Conservation (phyloP, 2,797 vertebrate species). For the Poecilia wingei region DNA sequence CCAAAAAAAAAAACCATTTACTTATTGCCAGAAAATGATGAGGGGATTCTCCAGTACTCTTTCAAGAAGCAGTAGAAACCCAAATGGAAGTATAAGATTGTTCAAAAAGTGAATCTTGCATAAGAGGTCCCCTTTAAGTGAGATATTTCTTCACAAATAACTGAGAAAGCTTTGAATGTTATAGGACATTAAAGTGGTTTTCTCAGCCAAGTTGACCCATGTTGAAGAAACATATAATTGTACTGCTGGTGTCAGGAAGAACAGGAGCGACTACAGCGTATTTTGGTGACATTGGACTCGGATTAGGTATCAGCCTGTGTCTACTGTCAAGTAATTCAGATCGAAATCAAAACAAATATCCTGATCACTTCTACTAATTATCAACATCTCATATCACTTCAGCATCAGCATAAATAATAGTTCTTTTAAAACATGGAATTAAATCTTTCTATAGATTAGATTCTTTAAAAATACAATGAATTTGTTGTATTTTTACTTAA, state of each 20-base stretch:
- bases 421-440: background rate
- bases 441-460: background rate
- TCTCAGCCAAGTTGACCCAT: background rate
- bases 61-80: too few species aligned
- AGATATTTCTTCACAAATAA: background rate
- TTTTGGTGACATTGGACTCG: background rate
- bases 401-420: background rate
- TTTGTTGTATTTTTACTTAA: background rate
- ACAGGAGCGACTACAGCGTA: background rate
- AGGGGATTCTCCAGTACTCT: too few species aligned
- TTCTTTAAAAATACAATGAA: background rate
- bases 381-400: background rate
- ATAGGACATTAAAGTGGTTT: background rate
- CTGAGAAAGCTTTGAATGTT: background rate
- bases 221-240: background rate
- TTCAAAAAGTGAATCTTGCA: too few species aligned
- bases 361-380: background rate
- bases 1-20: too few species aligned
- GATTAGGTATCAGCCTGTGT: background rate
- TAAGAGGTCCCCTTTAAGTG: background rate
- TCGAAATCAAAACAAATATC: background rate
- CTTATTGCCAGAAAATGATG: too few species aligned
- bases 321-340: background rate
- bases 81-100: too few species aligned
- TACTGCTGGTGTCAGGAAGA: background rate